Conservation (phyloP, 2,113 vertebrate genomes). For the Mesoclemmys tuberculata region DNA sequence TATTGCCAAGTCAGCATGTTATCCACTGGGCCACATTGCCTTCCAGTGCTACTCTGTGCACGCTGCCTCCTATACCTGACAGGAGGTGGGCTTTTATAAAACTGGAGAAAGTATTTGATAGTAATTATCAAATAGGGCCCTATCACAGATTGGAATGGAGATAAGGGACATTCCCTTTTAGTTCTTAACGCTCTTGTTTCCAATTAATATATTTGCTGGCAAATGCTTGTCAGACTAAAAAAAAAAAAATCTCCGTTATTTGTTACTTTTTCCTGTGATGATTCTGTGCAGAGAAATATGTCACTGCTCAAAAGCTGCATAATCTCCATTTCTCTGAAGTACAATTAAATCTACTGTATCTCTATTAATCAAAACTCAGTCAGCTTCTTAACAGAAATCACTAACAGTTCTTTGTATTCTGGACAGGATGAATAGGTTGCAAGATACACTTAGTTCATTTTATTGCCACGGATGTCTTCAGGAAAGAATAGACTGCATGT, state of each 20-base stretch:
- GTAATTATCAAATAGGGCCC: not conserved
- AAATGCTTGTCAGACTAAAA: not conserved
- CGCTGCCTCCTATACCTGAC: not conserved
- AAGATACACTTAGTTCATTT: constrained; percentile 40
- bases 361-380: not conserved
- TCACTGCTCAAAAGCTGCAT: not conserved
- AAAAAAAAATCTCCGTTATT: not conserved
- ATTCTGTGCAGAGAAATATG: not conserved
- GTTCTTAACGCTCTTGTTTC: not conserved
- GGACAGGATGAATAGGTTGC: constrained; percentile 26
- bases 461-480: constrained; percentile 38
- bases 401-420: constrained; percentile 5
- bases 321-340: not conserved
- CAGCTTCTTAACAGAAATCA: constrained; percentile 7
- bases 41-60: not conserved
- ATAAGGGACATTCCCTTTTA: not conserved
- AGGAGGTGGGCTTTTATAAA: not conserved
- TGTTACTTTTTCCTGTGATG: not conserved
- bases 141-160: not conserved
- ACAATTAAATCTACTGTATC: not conserved
- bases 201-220: not conserved
- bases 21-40: fast-evolving
- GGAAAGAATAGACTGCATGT: constrained; percentile 48
- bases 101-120: not conserved
- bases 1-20: not conserved